Conservation (phyloP, 1,140 invertebrate species). For the Microvelia longipes region DNA sequence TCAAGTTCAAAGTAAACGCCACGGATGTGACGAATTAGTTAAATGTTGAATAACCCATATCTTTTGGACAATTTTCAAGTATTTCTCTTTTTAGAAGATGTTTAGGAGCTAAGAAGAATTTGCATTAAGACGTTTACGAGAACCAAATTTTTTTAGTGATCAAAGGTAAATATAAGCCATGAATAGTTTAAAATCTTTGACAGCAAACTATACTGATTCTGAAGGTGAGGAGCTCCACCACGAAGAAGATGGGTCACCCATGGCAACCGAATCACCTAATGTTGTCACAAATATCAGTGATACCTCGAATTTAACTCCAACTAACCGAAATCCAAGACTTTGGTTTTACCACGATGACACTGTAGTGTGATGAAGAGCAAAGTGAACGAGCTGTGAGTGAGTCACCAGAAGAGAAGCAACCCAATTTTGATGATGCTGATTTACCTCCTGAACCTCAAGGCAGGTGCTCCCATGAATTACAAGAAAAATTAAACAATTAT, state of each 20-base stretch:
- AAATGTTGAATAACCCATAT: too few relatives aligned
- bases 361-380: slow-evolving; percentile 55
- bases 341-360: slow-evolving; percentile 57
- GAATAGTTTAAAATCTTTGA: too few relatives aligned
- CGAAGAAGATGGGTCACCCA: not conserved
- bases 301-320: not conserved
- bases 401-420: slow-evolving; percentile 28
- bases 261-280: not conserved
- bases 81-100: too few relatives aligned
- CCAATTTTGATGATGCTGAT: slow-evolving; percentile 41
- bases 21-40: too few relatives aligned
- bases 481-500: slow-evolving; percentile 64
- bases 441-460: slow-evolving; percentile 73
- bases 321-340: slow-evolving; percentile 23
- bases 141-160: too few relatives aligned
- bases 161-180: too few relatives aligned
- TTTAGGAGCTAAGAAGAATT: too few relatives aligned
- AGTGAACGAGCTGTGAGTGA: slow-evolving; percentile 21
- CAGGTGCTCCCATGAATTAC: slow-evolving; percentile 57
- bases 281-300: not conserved
- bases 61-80: too few relatives aligned
- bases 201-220: slow-evolving; percentile 23
- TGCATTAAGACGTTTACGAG: too few relatives aligned
- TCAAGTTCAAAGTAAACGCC: too few relatives aligned
- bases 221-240: slow-evolving; percentile 27